phyloP scores from a whole-genome alignment of 2,888 invertebrate genomes.

The Phyllotreta cruciferae region DNA sequence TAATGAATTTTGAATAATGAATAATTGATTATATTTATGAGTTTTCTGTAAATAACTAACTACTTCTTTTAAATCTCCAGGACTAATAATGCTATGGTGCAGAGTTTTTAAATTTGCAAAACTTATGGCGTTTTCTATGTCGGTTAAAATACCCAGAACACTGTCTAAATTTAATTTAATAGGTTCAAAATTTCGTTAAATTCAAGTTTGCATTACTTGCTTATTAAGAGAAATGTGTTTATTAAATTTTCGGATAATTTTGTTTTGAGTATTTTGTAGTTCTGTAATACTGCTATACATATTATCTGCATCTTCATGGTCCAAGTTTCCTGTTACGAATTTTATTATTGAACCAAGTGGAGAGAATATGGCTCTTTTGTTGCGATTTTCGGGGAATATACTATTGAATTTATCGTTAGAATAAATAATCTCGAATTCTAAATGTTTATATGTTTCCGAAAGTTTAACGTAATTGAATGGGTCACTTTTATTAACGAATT shows the following conservation, averaged over 20 bases:
- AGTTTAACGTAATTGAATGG: no score
- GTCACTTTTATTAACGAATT: no score
- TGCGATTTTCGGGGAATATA: neutral
- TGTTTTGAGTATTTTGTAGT: constrained; percentile 6
- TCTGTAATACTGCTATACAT: neutral
- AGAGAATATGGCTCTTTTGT: neutral
- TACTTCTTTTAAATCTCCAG: constrained; percentile 3
- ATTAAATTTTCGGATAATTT: constrained; percentile 1
- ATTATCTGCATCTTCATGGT: neutral
- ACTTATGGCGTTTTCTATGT: constrained; percentile 4
- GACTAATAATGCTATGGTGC: neutral
- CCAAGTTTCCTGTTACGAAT: neutral
- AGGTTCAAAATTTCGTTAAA: neutral
- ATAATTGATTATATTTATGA: neutral
- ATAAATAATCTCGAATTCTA: no score
- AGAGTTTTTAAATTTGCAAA: constrained; percentile 4
- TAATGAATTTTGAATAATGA: neutral
- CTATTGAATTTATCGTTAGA: no score
- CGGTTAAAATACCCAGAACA: neutral
- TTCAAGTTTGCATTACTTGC: neutral
- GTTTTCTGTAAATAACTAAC: neutral
- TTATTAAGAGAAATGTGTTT: constrained; percentile 1
- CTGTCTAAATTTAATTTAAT: constrained; percentile 2
- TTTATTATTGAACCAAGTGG: neutral
- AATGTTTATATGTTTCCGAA: no score